A percentile compares a stretch with the other conserved stretches of the same genome.
Conservation (phyloP, 2,888 invertebrate genomes). For the Drosophila yooni region DNA sequence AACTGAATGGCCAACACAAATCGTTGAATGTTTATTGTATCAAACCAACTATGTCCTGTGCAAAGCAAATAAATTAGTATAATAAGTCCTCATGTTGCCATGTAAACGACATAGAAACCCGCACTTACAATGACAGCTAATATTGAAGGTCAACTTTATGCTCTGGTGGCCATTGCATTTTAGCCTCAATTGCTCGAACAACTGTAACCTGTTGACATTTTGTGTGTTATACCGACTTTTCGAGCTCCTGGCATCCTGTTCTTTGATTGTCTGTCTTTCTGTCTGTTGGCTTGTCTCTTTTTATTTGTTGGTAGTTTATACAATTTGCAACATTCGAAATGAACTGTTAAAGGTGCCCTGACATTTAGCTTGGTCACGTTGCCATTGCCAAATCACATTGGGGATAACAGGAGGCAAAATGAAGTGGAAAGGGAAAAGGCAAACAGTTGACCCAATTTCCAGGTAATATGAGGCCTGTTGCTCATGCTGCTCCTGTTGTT, state of each 20-base stretch:
- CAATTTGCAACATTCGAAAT: constrained; percentile 57
- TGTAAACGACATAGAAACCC: constrained; percentile 1
- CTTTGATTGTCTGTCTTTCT: background rate
- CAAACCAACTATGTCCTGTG: background rate
- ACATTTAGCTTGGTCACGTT: constrained; percentile 69
- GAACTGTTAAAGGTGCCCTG: constrained; percentile 73
- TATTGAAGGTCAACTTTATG: constrained; percentile 38
- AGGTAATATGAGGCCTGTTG: constrained; percentile 75
- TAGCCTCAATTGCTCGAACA: constrained; percentile 62
- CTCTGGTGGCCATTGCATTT: constrained; percentile 55
- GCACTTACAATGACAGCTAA: background rate
- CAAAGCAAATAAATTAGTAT: constrained; percentile 3
- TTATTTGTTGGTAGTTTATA: constrained; percentile 35
- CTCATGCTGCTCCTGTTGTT: constrained; percentile 22
- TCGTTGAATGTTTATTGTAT: background rate
- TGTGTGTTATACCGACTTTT: constrained; percentile 1
- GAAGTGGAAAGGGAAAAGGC: constrained; percentile 11
- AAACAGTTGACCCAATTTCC: constrained; percentile 76
- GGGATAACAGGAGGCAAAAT: constrained; percentile 3
- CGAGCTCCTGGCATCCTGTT: background rate
- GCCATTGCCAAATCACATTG: constrained; percentile 19
- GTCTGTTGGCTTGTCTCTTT: constrained; percentile 12
- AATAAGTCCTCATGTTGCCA: constrained; percentile 13
- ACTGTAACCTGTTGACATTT: constrained; percentile 69
- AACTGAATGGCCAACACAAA: background rate